Evolutionary conservation across 2,113 vertebrate species (phyloP), one percentile per base, ranked within the genome.

Genomic region (Onychostruthus taczanowskii): DNA sequence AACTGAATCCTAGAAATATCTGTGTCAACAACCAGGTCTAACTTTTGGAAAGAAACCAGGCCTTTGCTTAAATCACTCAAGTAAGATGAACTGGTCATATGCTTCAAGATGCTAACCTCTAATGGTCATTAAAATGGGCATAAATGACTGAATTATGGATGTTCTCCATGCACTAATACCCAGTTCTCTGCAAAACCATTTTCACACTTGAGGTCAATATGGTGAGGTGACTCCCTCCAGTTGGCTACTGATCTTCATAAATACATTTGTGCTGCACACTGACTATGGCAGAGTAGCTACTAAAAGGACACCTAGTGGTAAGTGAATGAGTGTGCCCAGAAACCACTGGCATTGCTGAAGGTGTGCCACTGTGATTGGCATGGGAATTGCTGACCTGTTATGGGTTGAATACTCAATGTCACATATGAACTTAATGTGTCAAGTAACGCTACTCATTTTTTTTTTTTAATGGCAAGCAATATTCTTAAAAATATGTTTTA

Each of bases 291-390:
- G 89, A 79, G 17, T 3, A 96, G 82, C 81, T 95, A 7, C 94
- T 91, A 24, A 94, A 94, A 93, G 97, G 97, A 97, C 96, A 97
- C 68, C 97, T 97, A 97, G 96, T 97, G 97, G 96, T 46, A 82
- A 94, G n/a, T 35, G 30, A 85, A 87, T 26, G 19, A 91, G 81
- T 5, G 44, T 69, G 30, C 58, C 75, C 69, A 41, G 75, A 76
- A 87, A 76, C 31, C 0, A 0, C 49, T 27, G 56, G n/a, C 23
- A 61, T 15, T 67, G 59, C 6, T 78, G 26, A 62, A 88, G 72
- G 23, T 39, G 30, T 47, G 13, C 33, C 49, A 55, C 67, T 39
- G 3, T 17, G 50, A 46, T 6, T 90, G 46, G 26, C 67, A 43
- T 0, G 1, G 78, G 39, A 90, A 74, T 22, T 22, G 33, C 16